These are phyloP conservation scores for Oeneis ivallda DNA, from an alignment of 2,888 invertebrate species.

Conservation along the genomic window DNA sequence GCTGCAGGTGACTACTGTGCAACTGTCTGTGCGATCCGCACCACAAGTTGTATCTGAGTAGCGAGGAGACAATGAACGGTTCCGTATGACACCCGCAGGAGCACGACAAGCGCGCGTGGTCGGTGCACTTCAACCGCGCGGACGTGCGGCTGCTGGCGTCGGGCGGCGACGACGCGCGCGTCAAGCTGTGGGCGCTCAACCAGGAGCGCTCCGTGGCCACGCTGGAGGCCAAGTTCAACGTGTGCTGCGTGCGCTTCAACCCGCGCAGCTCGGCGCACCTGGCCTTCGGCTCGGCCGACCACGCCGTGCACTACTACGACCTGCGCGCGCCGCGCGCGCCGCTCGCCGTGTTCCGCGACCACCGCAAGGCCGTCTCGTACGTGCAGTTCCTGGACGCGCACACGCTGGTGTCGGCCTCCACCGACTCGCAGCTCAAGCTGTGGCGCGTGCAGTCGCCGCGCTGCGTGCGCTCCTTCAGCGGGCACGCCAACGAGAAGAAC, in stretches of 20 bases:
- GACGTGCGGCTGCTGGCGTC: constrained; percentile 95
- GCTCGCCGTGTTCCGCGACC: constrained; percentile 91
- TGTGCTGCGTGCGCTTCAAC: constrained; percentile 93
- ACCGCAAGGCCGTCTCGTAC: constrained; percentile 96
- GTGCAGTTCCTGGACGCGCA: constrained; percentile 93
- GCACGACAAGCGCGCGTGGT: constrained; percentile 98
- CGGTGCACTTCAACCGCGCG: constrained; percentile 95
- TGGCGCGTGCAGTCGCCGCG: constrained; percentile 92
- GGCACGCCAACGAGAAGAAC: constrained; percentile 97
- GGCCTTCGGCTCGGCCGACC: constrained; percentile 98
- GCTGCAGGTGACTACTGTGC: constrained; percentile 46
- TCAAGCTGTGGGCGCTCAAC: constrained; percentile 96
- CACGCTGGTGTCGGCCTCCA: constrained; percentile 95
- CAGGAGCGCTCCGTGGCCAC: constrained; percentile 90
- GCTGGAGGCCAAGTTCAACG: constrained; percentile 95
- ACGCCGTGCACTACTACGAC: constrained; percentile 98
- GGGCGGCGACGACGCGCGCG: constrained; percentile 94
- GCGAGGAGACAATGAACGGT: no score
- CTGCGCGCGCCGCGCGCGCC: constrained; percentile 91
- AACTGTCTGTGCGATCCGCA: no score
- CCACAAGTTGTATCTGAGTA: no score
- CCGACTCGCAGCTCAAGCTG: constrained; percentile 94
- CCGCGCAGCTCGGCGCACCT: constrained; percentile 89
- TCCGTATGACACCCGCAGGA: no score
- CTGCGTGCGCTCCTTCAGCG: constrained; percentile 92